Conservation (phyloP, 2,888 invertebrate genomes). For the Chrysolina oricalcia region DNA sequence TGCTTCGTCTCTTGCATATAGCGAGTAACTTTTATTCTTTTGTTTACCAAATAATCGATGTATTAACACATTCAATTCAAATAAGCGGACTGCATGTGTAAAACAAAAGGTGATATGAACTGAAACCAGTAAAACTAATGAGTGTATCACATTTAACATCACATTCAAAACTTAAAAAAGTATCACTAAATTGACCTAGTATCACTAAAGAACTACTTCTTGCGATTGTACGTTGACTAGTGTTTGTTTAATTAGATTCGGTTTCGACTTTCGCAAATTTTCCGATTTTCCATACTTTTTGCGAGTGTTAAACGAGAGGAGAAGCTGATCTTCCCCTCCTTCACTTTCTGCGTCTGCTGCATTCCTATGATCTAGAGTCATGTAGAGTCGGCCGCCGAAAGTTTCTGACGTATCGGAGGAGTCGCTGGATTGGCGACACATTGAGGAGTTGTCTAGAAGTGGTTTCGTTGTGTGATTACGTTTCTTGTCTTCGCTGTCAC, state of each 20-base stretch:
- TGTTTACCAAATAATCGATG: too few species aligned
- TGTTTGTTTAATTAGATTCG: slow-evolving; percentile 60
- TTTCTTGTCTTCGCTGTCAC: slow-evolving; percentile 61
- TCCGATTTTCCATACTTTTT: slow-evolving; percentile 61
- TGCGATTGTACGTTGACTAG: slow-evolving; percentile 61
- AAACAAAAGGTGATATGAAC: not conserved
- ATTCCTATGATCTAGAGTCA: slow-evolving; percentile 67
- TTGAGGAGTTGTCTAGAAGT: slow-evolving; percentile 60
- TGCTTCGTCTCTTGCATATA: too few species aligned
- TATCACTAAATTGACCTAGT: not conserved
- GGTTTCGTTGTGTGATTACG: slow-evolving; percentile 62
- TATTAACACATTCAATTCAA: not conserved
- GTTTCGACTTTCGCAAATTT: slow-evolving; percentile 50
- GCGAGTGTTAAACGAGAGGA: slow-evolving; percentile 75
- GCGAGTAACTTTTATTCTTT: too few species aligned
- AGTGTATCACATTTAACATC: slow-evolving; percentile 19
- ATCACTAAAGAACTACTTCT: slow-evolving; percentile 64
- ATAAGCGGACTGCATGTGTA: not conserved
- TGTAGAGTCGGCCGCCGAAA: slow-evolving; percentile 68
- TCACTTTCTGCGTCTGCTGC: slow-evolving; percentile 51
- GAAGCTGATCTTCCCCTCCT: slow-evolving; percentile 70
- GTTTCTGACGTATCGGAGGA: slow-evolving; percentile 71
- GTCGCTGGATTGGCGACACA: slow-evolving; percentile 69
- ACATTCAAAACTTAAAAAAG: slow-evolving; percentile 15
- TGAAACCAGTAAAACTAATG: not conserved